Base-by-base conservation (phyloP, 2,113 vertebrate genomes). In the Ailurus styani region DNA sequence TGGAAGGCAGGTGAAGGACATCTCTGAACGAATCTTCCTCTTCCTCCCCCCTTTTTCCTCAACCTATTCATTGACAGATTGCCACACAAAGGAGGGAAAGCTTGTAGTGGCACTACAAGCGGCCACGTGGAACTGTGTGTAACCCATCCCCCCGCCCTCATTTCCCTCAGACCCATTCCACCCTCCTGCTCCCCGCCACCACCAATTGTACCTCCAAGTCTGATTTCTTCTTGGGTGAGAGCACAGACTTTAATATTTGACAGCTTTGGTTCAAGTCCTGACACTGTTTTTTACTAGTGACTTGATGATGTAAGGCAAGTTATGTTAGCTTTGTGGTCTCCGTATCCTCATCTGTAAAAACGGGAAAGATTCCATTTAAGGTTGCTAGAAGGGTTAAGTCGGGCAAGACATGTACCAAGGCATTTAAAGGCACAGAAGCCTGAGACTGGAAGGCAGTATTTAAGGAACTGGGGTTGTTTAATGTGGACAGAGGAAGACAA, bases 331-430 rank as follows among this genome's bases (percentile, higher is more conserved):
- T 75, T 45, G 31, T 45, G 62, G 17, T 62, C 45, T 83, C 14
- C 40, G n/a, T 94, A 93, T 85, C 14, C 45, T 70, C 21, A 6
- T 79, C 60, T 90, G 31, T 79, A 78, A 95, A 86, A 82, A 60
- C 5, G 37, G 10, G 54, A 52, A 60, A 96, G 70, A 85, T 42
- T 27, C 27, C 45, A n/a, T 40, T 81, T 15, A 73, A 50, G 17
- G 13, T 81, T 68, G 7, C 50, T 79, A 5, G 42, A 31, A 90
- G 73, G 62, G 37, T 40, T 62, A 45, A 82, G 20, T 10, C 27
- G 55, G 47, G 31, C 34, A 77, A 5, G 3, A 1, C 6, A 2
- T 37, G 10, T 64, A 40, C 21, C 47, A 31, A 77, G 29, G 70
- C 20, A 37, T 77, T 95, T 27, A 34, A 78, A 82, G 27, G 34